These are phyloP conservation scores for Syrphus vitripennis DNA, from an alignment of 2,888 invertebrate species.

Conservation along the genomic window DNA sequence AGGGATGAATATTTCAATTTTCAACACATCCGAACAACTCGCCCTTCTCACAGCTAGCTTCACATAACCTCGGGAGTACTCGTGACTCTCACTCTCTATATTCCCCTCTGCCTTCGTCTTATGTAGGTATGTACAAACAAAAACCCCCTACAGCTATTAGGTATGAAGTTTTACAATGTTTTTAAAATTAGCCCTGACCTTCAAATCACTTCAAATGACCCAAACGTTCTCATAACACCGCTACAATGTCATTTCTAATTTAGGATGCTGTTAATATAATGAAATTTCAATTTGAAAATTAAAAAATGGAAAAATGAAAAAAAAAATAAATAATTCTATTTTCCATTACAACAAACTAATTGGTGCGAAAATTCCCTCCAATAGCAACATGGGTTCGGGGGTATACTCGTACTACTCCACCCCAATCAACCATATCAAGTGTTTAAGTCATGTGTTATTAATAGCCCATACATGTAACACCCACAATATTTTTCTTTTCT, in stretches of 20 bases:
- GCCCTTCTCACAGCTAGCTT: no score
- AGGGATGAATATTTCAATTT: slow-evolving; percentile 47
- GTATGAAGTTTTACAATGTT: slow-evolving; percentile 52
- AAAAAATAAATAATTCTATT: slow-evolving; percentile 38
- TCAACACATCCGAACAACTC: background rate
- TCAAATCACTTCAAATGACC: slow-evolving; percentile 34
- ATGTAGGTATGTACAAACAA: background rate
- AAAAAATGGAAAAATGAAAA: background rate
- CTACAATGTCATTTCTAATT: background rate
- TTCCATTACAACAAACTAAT: slow-evolving; percentile 64
- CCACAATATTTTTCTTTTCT: slow-evolving; percentile 59
- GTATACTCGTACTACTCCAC: slow-evolving; percentile 49
- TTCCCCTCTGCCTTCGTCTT: background rate
- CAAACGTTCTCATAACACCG: slow-evolving; percentile 3
- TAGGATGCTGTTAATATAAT: background rate
- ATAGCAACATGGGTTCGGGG: slow-evolving; percentile 55
- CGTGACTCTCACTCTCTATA: background rate
- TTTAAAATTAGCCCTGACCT: slow-evolving; percentile 65
- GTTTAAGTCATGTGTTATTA: slow-evolving; percentile 71
- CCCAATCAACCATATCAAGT: slow-evolving; percentile 61
- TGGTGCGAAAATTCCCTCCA: slow-evolving; percentile 70
- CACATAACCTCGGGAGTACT: background rate
- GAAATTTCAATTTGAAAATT: background rate
- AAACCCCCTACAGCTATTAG: background rate
- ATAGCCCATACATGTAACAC: slow-evolving; percentile 71